These are phyloP conservation scores for Menura novaehollandiae DNA, from an alignment of 2,113 vertebrate genomes.

Conservation along the genomic window DNA sequence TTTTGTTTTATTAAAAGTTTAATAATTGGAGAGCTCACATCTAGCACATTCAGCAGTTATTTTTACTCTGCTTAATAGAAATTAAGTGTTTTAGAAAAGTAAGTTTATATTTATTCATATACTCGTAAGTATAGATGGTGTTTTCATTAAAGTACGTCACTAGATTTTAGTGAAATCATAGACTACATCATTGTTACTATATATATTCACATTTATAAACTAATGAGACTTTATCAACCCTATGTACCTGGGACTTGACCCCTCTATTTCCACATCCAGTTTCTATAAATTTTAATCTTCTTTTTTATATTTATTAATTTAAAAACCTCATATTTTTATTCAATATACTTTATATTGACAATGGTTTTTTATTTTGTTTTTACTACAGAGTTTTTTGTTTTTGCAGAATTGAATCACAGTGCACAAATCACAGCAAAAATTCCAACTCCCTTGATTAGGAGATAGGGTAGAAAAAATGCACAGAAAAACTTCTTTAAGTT, in stretches of 20 bases:
- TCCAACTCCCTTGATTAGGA: not conserved
- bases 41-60: not conserved
- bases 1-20: not conserved
- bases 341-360: not conserved
- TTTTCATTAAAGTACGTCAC: not conserved
- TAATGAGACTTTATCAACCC: not conserved
- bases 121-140: not conserved
- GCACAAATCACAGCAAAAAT: not conserved
- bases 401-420: not conserved
- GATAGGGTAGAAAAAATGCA: not conserved
- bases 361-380: not conserved
- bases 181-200: not conserved
- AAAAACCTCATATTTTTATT: not conserved
- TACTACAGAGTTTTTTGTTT: not conserved
- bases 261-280: not conserved
- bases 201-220: not conserved
- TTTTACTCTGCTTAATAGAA: not conserved
- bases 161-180: not conserved
- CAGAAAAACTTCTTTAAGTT: not conserved
- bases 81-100: not conserved
- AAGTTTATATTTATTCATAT: not conserved
- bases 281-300: not conserved
- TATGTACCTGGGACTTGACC: not conserved
- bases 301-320: not conserved
- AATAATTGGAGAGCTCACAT: not conserved